Evolutionary conservation across 1,140 invertebrate species (phyloP), one percentile per base, ranked within the genome.

Genomic region (Ceratina australensis): DNA sequence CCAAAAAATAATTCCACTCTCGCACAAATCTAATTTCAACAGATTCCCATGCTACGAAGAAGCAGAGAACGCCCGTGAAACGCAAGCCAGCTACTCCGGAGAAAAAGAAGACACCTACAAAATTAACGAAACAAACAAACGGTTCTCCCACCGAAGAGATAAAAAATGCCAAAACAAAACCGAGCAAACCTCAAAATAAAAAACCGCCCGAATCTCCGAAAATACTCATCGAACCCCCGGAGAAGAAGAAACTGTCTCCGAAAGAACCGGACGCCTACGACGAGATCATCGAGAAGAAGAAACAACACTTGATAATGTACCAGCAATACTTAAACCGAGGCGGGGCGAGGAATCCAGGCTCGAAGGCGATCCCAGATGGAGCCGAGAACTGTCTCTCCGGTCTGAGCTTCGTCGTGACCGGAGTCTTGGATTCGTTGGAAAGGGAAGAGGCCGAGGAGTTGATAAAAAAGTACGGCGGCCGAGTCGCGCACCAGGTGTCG

Each of bases 381-480:
- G 93, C 93, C 73, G 93, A 95, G 24, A 93, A 95, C 87, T 97
- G 97, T 88, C 90, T 98, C 4, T 94, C 94, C 67, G 95, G 96
- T 68, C 90, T 96, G 79, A 96, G 94, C 33, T 98, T 99, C 90
- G 91, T 98, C 12, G 91, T 97, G 59, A 98, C 97, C 76, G 98
- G 98, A 24, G 96, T 98, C 7, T 92, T 98, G 15, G 97, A 98
- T 88, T 98, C 97, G 0, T 93, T 99, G 81, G 97, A 98, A 87
- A 93, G 96, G 47, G 96, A 97, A 49, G 97, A 98, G 86, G 94
- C 95, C 24, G 94, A 94, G 57, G 94, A 93, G 24, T 90, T 98
- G 15, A 95, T 98, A 33, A 94, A 94, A 75, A 94, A 95, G 81
- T 97, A 96, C 90, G 97, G 97, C 26, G 98, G 97, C 0, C 94